Evolutionary conservation across 35 echinoderm and acorn worm species (phyloP), one percentile per base, ranked within the genome.

Genomic region (Patiria miniata): DNA sequence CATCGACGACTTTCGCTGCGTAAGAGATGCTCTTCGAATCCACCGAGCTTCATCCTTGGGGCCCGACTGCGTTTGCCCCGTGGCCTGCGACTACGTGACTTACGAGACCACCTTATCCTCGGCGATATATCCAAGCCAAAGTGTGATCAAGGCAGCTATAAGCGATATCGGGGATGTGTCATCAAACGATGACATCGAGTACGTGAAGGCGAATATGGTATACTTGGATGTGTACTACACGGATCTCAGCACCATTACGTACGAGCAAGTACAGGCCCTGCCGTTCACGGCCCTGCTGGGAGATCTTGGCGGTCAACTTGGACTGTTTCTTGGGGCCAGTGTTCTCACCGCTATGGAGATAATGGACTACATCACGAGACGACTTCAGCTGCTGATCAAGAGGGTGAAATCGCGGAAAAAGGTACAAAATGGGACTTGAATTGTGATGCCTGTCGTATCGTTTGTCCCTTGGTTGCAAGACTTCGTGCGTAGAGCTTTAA

Each of bases 281-380:
- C 8, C 80, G 2, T 83, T 44, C 7, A 52, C 80, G n/a, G 80
- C 80, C 16, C 39, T 83, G 50, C 23, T 80, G 19, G 78, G 37
- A 39, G 78, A 80, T 32, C 42, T 80, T 1, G 78, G 78, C 78
- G 78, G 78, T 14, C 78, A 39, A 38, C 37, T 80, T n/a, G 78
- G 78, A 23, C 39, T 80, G 78, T 80, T 80, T 22, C 78, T 80
- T n/a, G 78, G 78, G 16, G 42, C 42, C 21, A 80, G 78, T 80
- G 37, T 80, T 28, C 36, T 80, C 42, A 80, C 78, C 22, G 78
- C 33, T 7, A 23, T 28, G 42, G 78, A 80, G 78, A 8, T 80
- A 23, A 10, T 80, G 30, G 37, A 47, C n/a, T 80, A 80, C 42
- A 15, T 80, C 21, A 22, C 39, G 17, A 80, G 78, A 80, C 37